Percentiles rank a stretch among this genome's conserved stretches.
Evolutionary conservation across 2,888 invertebrate genomes (phyloP).

Genomic region (Synergus itoensis): DNA sequence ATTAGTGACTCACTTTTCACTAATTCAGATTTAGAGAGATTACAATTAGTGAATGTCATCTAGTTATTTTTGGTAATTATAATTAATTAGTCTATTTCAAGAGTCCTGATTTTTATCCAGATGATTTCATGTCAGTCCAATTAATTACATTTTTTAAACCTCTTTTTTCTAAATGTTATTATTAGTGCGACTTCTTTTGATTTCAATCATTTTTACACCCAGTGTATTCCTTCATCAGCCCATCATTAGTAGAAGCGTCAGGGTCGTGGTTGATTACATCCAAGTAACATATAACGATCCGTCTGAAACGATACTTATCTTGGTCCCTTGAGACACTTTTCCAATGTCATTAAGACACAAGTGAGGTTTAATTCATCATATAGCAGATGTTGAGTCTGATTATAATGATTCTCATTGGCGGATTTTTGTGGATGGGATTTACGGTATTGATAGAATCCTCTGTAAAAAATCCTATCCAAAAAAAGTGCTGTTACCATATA

Average conservation of each 20-base stretch:
- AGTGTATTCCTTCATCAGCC: neutral
- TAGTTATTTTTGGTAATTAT: neutral
- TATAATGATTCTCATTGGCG: neutral
- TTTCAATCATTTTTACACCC: conserved; percentile 26
- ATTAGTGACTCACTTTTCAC: too few species aligned
- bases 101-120: neutral
- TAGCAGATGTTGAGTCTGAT: too few species aligned
- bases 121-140: too few species aligned
- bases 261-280: neutral
- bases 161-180: neutral
- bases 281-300: neutral
- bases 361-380: neutral
- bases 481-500: too few species aligned
- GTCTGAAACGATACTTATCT: neutral
- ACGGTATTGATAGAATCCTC: neutral
- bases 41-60: neutral
- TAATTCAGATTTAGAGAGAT: too few species aligned
- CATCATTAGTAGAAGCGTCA: conserved; percentile 8
- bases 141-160: neutral
- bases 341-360: neutral
- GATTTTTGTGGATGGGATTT: neutral
- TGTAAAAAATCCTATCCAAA: too few species aligned
- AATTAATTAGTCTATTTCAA: neutral
- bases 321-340: conserved; percentile 16
- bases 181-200: neutral